Base-by-base conservation (phyloP, 2,888 invertebrate species). In the Caenorhabditis afra region DNA sequence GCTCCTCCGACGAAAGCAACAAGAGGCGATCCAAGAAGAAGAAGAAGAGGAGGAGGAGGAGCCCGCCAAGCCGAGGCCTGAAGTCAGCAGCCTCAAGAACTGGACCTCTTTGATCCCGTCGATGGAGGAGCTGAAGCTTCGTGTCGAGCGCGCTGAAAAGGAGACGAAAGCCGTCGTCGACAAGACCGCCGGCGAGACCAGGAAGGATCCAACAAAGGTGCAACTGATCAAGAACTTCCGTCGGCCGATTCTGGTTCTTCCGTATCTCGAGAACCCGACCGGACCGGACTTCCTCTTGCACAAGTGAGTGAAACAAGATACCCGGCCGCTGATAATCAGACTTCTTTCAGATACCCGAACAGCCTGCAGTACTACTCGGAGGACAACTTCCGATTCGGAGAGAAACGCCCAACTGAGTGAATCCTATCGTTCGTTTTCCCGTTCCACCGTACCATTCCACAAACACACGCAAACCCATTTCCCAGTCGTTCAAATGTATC, bases 271-370 rank as follows among this genome's bases (percentile, higher is more conserved):
- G 45, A 76, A 78, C 35, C 79, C 76, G 23, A 75, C 78, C 7
- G 65, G 74, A 18, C 87, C 87, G 11, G 87, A 87, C 78, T 87
- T 87, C 57, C 22, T 87, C 45, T 66, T 74, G 35, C 83, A 84
- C 70, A 79, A 80, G 85, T 85, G 37, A 80, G 83, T 73, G 2
- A 18, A 55, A 41, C 18, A 2, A 47, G n/a, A 8, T 59, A 14
- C 4, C 1, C 1, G 16, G 37, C 29, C n/a, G n/a, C n/a, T n/a
- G 2, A 52, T 52, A 18, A 37, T 45, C 41, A 14, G 16, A 18
- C 47, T n/a, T 39, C 18, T 62, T 57, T 18, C 70, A 84, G 85
- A 20, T 85, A 85, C 70, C 84, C 78, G 1, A 79, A 81, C 35
- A 65, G 75, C 49, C 47, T 64, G 29, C 84, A 83, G 59, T 85